Conservation (phyloP, 2,113 vertebrate genomes). For the Sebastes fasciatus region DNA sequence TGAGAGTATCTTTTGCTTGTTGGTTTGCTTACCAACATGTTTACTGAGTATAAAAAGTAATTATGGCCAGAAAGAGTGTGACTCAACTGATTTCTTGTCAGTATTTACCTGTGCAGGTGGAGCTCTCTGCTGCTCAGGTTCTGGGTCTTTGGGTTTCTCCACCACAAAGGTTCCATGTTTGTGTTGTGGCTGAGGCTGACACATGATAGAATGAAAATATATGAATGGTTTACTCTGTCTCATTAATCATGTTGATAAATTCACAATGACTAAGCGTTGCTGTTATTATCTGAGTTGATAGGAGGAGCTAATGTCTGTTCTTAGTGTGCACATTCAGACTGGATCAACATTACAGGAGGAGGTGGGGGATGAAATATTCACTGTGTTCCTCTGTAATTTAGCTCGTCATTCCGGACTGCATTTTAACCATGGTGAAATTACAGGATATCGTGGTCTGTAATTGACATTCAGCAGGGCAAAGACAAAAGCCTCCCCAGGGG, state of each 20-base stretch:
- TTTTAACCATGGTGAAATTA: no score
- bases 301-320: neutral
- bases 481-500: no score
- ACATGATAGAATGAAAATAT: neutral
- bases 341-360: neutral
- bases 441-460: no score
- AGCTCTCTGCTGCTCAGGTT: slow-evolving; percentile 38
- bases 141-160: slow-evolving; percentile 70
- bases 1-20: neutral
- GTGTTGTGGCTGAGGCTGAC: slow-evolving; percentile 48
- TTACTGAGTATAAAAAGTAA: neutral
- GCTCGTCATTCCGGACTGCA: no score
- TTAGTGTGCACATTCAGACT: neutral
- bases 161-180: slow-evolving; percentile 83
- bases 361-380: no score
- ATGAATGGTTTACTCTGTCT: neutral
- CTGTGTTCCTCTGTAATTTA: no score
- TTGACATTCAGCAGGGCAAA: no score
- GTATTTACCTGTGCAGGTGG: slow-evolving; percentile 75
- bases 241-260: neutral
- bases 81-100: neutral
- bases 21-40: neutral
- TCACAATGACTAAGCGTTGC: neutral
- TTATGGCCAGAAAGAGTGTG: neutral
- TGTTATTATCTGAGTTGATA: neutral